These are phyloP conservation scores for Allacma fusca DNA, from an alignment of 2,888 invertebrate species.

Conservation along the genomic window DNA sequence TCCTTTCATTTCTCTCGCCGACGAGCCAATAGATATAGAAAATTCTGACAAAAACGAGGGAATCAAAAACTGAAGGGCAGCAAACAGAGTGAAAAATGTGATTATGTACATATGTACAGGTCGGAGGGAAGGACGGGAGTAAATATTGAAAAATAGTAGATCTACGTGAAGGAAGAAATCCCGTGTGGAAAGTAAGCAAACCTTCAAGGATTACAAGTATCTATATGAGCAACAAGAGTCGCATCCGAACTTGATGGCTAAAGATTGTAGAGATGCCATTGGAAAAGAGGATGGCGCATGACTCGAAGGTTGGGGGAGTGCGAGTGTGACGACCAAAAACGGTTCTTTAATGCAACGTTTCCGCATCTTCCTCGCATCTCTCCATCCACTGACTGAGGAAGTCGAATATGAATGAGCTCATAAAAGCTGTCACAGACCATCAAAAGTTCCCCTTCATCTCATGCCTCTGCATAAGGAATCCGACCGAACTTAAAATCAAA, in stretches of 20 bases:
- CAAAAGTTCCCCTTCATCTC: constrained; percentile 14
- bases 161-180: neutral
- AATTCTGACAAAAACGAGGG: too few species aligned
- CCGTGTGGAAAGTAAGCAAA: neutral
- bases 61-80: too few species aligned
- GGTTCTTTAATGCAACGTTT: constrained; percentile 39
- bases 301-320: constrained; percentile 26
- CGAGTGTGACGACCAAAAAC: constrained; percentile 37
- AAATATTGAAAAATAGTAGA: neutral
- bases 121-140: neutral
- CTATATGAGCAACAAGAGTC: constrained; percentile 7
- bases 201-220: neutral
- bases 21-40: too few species aligned
- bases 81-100: too few species aligned
- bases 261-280: constrained; percentile 41
- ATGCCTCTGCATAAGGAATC: neutral
- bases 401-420: constrained; percentile 35
- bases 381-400: constrained; percentile 34
- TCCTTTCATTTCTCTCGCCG: too few species aligned
- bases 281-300: constrained; percentile 28
- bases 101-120: too few species aligned
- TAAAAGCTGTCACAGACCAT: constrained; percentile 34
- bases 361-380: constrained; percentile 38
- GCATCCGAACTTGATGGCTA: constrained; percentile 39
- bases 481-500: neutral